phyloP scores from a whole-genome alignment of 2,888 invertebrate genomes.

The Conops quadrifasciatus region DNA sequence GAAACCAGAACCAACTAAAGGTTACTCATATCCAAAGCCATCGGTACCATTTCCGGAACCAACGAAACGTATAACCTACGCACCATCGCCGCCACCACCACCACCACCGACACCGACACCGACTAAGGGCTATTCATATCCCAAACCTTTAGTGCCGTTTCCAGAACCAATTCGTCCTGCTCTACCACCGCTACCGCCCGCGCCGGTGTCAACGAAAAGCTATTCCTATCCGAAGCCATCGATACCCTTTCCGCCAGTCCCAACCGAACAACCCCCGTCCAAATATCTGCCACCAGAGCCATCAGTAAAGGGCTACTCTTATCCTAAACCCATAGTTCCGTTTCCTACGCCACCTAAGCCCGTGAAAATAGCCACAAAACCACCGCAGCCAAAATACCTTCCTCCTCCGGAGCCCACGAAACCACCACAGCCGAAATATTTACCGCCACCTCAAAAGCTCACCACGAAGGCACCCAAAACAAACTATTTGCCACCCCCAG shows the following conservation, averaged over 20 bases:
- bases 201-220: conserved; percentile 34
- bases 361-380: conserved; percentile 16
- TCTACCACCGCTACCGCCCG: conserved; percentile 15
- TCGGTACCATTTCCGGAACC: conserved; percentile 34
- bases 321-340: background rate
- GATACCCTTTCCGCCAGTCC: conserved; percentile 14
- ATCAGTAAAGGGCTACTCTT: background rate
- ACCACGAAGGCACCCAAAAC: conserved; percentile 12
- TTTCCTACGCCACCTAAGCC: background rate
- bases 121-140: conserved; percentile 50
- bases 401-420: conserved; percentile 34
- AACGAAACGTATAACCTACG: conserved; percentile 22
- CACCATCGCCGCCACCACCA: conserved; percentile 28
- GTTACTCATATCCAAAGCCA: conserved; percentile 35
- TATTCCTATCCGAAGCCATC: conserved; percentile 48
- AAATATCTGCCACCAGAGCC: conserved; percentile 15
- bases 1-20: conserved; percentile 23
- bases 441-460: conserved; percentile 47
- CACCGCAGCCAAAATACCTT: conserved; percentile 20
- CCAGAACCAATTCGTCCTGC: conserved; percentile 27
- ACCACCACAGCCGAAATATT: background rate
- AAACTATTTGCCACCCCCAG: conserved; percentile 27
- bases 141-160: conserved; percentile 49
- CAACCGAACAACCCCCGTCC: conserved; percentile 12
- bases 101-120: conserved; percentile 31